Evolutionary conservation across 2,113 vertebrate species (phyloP).

Genomic region (Azemiops feae): DNA sequence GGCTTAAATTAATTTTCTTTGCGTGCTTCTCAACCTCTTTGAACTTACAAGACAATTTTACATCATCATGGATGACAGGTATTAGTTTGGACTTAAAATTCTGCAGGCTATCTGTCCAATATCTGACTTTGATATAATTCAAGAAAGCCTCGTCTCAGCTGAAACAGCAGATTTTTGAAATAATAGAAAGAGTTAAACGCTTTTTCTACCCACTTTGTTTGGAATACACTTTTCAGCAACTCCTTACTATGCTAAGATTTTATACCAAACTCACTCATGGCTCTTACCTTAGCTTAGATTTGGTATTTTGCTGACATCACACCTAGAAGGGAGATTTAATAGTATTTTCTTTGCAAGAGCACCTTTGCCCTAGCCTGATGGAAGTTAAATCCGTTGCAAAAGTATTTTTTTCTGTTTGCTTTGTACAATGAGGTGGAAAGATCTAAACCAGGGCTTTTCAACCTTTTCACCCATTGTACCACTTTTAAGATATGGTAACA

Average conservation of each 20-base stretch:
- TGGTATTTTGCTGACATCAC: not conserved
- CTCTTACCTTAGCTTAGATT: not conserved
- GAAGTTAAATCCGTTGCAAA: not conserved
- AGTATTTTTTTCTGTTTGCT: not conserved
- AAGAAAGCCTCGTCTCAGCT: not conserved
- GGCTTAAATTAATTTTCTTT: not conserved
- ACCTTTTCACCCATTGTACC: too few species aligned
- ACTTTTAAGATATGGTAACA: too few species aligned
- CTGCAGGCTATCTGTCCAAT: not conserved
- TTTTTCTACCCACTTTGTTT: not conserved
- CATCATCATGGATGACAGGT: not conserved
- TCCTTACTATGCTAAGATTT: not conserved
- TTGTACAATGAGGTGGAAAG: not conserved
- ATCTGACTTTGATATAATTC: not conserved
- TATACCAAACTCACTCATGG: not conserved
- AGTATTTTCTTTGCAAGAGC: not conserved
- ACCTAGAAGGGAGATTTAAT: not conserved
- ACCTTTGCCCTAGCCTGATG: not conserved
- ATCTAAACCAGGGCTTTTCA: too few species aligned
- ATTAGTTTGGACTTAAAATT: not conserved
- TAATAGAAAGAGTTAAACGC: not conserved
- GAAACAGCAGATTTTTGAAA: not conserved
- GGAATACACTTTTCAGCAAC: not conserved
- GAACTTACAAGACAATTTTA: not conserved
- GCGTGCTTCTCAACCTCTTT: not conserved